phyloP scores from a whole-genome alignment of 1,140 invertebrate genomes.

The Artemia franciscana region DNA sequence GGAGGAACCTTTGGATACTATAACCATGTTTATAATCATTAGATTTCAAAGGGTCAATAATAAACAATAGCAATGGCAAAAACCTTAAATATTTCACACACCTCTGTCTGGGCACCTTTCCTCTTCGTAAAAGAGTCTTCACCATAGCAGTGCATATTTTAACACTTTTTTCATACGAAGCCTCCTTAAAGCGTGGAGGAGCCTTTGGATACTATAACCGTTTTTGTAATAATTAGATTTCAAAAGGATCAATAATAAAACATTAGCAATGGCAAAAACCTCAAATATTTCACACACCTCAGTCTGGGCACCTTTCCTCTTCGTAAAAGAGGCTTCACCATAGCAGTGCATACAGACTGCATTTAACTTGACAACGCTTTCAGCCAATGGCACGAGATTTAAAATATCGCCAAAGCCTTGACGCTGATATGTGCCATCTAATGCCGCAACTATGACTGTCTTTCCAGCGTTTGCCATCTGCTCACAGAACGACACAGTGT shows the following conservation, averaged over 20 bases:
- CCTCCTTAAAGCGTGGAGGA: too few relatives aligned
- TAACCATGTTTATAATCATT: too few relatives aligned
- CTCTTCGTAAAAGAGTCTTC: conserved; percentile 35
- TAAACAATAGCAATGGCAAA: too few relatives aligned
- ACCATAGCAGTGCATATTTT: conserved; percentile 29
- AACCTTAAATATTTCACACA: too few relatives aligned
- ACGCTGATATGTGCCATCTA: conserved; percentile 35
- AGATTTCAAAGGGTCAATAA: too few relatives aligned
- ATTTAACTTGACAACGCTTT: conserved; percentile 32
- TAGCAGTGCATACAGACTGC: conserved; percentile 36
- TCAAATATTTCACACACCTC: too few relatives aligned
- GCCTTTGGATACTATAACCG: too few relatives aligned
- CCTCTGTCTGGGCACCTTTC: conserved; percentile 25
- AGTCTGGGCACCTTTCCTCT: conserved; percentile 26
- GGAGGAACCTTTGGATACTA: too few relatives aligned
- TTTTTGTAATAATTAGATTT: too few relatives aligned
- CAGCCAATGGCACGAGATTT: conserved; percentile 35
- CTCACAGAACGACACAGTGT: conserved; percentile 31
- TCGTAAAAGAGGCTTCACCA: conserved; percentile 32
- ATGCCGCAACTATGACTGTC: conserved; percentile 34
- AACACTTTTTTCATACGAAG: too few relatives aligned
- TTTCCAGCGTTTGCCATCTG: conserved; percentile 32
- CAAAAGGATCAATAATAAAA: too few relatives aligned
- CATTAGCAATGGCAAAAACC: too few relatives aligned
- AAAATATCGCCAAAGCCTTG: conserved; percentile 32